Conservation (phyloP, 2,888 invertebrate genomes). For the Hemaris fuciformis region DNA sequence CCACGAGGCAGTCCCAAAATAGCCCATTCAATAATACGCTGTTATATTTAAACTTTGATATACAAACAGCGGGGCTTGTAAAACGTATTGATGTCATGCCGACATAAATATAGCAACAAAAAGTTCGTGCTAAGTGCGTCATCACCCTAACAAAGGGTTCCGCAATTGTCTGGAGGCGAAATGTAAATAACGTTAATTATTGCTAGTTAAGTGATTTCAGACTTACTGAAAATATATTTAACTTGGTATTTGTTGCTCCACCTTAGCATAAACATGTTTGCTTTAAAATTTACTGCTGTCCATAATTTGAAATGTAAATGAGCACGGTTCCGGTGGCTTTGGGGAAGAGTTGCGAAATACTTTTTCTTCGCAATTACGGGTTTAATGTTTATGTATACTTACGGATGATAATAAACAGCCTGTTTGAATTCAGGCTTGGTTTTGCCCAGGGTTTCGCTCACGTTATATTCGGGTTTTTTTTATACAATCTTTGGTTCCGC, state of each 20-base stretch:
- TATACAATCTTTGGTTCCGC: too few species aligned
- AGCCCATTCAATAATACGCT: too few species aligned
- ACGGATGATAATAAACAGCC: not conserved
- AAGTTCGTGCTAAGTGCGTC: slow-evolving; percentile 30
- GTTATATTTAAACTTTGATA: too few species aligned
- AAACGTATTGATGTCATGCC: too few species aligned
- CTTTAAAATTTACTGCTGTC: slow-evolving; percentile 33
- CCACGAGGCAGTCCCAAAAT: too few species aligned
- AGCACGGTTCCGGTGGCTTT: not conserved
- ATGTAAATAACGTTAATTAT: slow-evolving; percentile 75
- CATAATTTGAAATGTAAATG: slow-evolving; percentile 29
- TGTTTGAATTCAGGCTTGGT: too few species aligned
- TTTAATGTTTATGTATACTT: not conserved
- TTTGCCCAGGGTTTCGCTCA: too few species aligned
- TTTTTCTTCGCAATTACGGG: not conserved
- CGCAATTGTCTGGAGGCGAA: slow-evolving; percentile 47
- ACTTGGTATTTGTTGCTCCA: slow-evolving; percentile 23
- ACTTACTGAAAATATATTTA: slow-evolving; percentile 50
- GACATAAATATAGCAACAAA: too few species aligned
- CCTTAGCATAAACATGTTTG: slow-evolving; percentile 27
- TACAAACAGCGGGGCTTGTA: too few species aligned
- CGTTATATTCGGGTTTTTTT: too few species aligned
- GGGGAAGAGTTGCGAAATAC: slow-evolving; percentile 3
- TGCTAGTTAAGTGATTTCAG: slow-evolving; percentile 70
- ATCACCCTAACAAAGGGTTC: slow-evolving; percentile 42